These are phyloP conservation scores for Oncorhynchus clarkii DNA, from an alignment of 2,113 vertebrate genomes.

Conservation along the genomic window DNA sequence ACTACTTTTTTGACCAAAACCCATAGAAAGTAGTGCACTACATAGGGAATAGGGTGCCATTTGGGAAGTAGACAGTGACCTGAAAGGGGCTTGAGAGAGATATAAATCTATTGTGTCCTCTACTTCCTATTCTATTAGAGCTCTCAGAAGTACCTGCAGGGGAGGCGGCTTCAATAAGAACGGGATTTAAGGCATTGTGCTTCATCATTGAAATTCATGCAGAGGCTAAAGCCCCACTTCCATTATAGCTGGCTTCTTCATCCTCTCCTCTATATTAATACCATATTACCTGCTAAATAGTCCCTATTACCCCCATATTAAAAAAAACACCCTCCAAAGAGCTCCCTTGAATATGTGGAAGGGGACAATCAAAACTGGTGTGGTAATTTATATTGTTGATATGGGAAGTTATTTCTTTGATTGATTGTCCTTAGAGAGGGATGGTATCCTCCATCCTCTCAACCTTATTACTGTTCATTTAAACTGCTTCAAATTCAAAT, in stretches of 20 bases:
- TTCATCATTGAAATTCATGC: slow-evolving; percentile 74
- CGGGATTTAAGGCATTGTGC: slow-evolving; percentile 74
- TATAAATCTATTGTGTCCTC: slow-evolving; percentile 78
- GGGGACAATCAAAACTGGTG: slow-evolving; percentile 73
- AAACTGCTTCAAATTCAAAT: slow-evolving; percentile 71
- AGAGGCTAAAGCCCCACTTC: slow-evolving; percentile 65
- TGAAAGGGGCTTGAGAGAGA: slow-evolving; percentile 69
- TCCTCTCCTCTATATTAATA: slow-evolving; percentile 56
- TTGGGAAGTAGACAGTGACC: slow-evolving; percentile 25
- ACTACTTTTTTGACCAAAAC: too few species aligned
- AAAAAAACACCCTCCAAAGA: slow-evolving; percentile 64
- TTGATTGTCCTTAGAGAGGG: slow-evolving; percentile 69
- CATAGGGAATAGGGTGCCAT: too few species aligned
- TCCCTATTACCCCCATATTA: slow-evolving; percentile 66
- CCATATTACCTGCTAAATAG: slow-evolving; percentile 71
- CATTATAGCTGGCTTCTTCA: slow-evolving; percentile 62
- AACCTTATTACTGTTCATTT: slow-evolving; percentile 54
- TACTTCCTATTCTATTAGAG: slow-evolving; percentile 72
- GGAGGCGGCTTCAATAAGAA: slow-evolving; percentile 65
- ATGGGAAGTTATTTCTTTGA: slow-evolving; percentile 74
- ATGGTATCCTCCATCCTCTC: slow-evolving; percentile 66
- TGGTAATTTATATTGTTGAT: slow-evolving; percentile 77
- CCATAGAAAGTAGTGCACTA: too few species aligned
- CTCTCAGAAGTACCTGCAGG: slow-evolving; percentile 69
- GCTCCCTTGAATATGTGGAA: slow-evolving; percentile 70